Percentiles rank a stretch among this genome's conserved stretches.
These are phyloP conservation scores for Drosophila acutilabella DNA, from an alignment of 2,888 invertebrate species.

Conservation along the genomic window DNA sequence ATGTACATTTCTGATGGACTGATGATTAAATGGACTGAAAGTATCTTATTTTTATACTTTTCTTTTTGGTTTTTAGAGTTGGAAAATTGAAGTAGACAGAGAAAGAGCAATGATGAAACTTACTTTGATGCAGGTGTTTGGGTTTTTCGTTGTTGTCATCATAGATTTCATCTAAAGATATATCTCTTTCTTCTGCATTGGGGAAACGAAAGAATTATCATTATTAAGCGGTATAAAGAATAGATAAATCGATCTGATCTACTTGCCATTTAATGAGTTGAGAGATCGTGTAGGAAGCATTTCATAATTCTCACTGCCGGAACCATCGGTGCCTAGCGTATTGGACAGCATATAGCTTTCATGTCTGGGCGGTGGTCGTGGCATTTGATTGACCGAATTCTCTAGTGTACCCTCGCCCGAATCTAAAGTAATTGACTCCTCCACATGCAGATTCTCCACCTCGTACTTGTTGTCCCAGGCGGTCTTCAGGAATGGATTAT, in stretches of 20 bases:
- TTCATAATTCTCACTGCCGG: slow-evolving; percentile 89
- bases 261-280: slow-evolving; percentile 86
- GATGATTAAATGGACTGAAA: slow-evolving; percentile 1
- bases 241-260: neutral
- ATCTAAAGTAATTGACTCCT: slow-evolving; percentile 88
- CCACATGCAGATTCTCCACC: slow-evolving; percentile 96
- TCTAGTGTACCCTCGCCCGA: slow-evolving; percentile 90
- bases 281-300: slow-evolving; percentile 86
- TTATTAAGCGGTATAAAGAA: neutral
- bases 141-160: slow-evolving; percentile 85
- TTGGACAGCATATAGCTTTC: slow-evolving; percentile 92
- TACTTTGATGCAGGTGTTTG: slow-evolving; percentile 87
- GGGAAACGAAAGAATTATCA: neutral
- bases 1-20: slow-evolving; percentile 35
- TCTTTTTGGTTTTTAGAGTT: neutral
- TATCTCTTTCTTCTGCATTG: slow-evolving; percentile 86
- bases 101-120: slow-evolving; percentile 52
- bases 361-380: slow-evolving; percentile 89
- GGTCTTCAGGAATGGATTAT: slow-evolving; percentile 97
- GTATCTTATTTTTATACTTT: neutral
- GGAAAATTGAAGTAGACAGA: neutral
- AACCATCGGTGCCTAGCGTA: slow-evolving; percentile 86
- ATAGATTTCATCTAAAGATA: slow-evolving; percentile 85
- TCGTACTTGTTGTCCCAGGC: slow-evolving; percentile 98
- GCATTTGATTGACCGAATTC: slow-evolving; percentile 89